Evolutionary conservation across 2,888 invertebrate genomes (phyloP).

Genomic region (Parnassius orleans): DNA sequence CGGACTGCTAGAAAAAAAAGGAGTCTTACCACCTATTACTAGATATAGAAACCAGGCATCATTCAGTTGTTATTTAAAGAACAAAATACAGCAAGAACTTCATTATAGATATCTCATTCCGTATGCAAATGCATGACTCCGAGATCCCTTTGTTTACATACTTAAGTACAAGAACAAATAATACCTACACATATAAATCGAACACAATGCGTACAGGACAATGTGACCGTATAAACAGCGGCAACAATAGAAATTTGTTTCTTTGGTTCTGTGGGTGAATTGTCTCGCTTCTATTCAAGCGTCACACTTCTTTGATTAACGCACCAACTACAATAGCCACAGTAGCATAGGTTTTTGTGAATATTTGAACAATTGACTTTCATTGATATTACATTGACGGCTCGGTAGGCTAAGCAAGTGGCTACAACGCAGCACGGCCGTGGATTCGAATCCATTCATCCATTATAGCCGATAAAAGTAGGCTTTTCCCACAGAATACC

Average conservation of each 20-base stretch:
- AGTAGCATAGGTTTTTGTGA: constrained; percentile 5
- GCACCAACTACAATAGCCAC: neutral
- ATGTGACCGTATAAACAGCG: constrained; percentile 11
- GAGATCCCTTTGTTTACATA: constrained; percentile 15
- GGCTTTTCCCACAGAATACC: too few relatives aligned
- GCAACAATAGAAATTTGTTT: constrained; percentile 17
- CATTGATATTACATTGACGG: too few relatives aligned
- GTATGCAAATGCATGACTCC: constrained; percentile 12
- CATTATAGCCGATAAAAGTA: too few relatives aligned
- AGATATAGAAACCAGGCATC: too few relatives aligned
- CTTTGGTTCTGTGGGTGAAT: neutral
- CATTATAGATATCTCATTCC: constrained; percentile 1
- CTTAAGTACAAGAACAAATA: constrained; percentile 11
- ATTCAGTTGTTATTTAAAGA: too few relatives aligned
- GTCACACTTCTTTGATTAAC: constrained; percentile 8
- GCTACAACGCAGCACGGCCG: too few relatives aligned
- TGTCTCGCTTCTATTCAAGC: constrained; percentile 10
- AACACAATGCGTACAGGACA: constrained; percentile 15
- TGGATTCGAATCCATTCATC: too few relatives aligned
- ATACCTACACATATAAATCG: constrained; percentile 3
- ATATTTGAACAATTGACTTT: neutral
- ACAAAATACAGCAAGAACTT: neutral
- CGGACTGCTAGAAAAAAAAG: too few relatives aligned
- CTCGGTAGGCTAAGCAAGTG: too few relatives aligned
- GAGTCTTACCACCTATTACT: too few relatives aligned